Percentiles rank a stretch among this genome's conserved stretches.
Evolutionary conservation across 2,797 vertebrate species (phyloP).

Genomic region (Pseudochirops cupreus): DNA sequence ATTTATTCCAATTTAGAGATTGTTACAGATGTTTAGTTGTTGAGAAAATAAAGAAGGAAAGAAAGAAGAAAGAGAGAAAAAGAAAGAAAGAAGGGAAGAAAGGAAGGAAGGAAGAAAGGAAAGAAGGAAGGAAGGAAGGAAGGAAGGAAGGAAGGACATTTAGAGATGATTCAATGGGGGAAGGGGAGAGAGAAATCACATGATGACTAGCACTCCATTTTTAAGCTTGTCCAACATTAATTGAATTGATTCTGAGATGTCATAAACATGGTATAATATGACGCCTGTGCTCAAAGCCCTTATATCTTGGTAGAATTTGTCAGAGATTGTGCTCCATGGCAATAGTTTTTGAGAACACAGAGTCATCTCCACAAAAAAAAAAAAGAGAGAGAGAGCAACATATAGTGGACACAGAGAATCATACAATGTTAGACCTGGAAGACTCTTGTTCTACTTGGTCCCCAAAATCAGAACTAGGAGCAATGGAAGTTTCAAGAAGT

Average conservation of each 20-base stretch:
- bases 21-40: background rate
- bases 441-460: background rate
- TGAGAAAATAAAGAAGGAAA: no score
- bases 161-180: background rate
- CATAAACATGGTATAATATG: background rate
- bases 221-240: background rate
- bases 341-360: background rate
- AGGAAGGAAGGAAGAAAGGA: no score
- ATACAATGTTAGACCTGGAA: background rate
- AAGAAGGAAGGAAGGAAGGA: no score
- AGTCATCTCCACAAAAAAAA: background rate
- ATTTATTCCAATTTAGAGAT: background rate
- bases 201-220: background rate
- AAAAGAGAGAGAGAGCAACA: background rate
- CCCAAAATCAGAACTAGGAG: background rate
- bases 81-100: no score
- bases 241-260: background rate
- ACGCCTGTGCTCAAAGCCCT: background rate
- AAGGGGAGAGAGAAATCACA: background rate
- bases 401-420: background rate
- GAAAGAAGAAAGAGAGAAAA: no score
- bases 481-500: background rate
- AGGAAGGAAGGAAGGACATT: no score
- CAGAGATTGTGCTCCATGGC: background rate
- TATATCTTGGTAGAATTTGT: background rate